These are phyloP conservation scores for Drosophila sechellia DNA, from an alignment of 1,140 invertebrate species.

Conservation along the genomic window DNA sequence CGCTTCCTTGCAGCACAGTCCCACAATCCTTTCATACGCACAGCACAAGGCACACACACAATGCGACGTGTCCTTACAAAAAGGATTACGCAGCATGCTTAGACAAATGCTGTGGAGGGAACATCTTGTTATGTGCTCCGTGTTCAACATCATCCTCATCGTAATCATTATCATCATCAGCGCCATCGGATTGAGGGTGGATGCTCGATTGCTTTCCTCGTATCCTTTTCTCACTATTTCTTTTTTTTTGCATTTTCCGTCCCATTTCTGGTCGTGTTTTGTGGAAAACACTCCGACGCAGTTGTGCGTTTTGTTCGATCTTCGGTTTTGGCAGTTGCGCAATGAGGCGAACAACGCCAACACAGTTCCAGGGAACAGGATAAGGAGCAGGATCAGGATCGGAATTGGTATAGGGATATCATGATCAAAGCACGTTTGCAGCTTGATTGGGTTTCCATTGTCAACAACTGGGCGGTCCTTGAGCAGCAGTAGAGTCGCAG, in stretches of 20 bases:
- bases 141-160: conserved; percentile 26
- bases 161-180: conserved; percentile 26
- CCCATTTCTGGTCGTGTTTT: conserved; percentile 52
- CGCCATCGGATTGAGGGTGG: conserved; percentile 66
- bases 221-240: conserved; percentile 6
- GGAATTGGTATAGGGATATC: conserved; percentile 37
- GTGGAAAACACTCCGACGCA: conserved; percentile 57
- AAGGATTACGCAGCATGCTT: conserved; percentile 81
- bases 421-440: conserved; percentile 59
- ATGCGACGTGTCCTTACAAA: conserved; percentile 74
- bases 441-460: conserved; percentile 53
- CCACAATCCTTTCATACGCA: conserved; percentile 74
- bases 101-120: conserved; percentile 60
- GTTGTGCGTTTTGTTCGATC: conserved; percentile 23
- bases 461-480: conserved; percentile 28
- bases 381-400: neutral
- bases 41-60: conserved; percentile 50
- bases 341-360: conserved; percentile 72
- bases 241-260: conserved; percentile 53
- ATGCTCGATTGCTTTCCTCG: conserved; percentile 63
- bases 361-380: conserved; percentile 47
- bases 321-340: conserved; percentile 73
- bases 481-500: conserved; percentile 3
- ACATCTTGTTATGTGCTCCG: conserved; percentile 71
- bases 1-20: conserved; percentile 61